Conservation (phyloP, 2,113 vertebrate genomes). For the Aplodontia rufa region DNA sequence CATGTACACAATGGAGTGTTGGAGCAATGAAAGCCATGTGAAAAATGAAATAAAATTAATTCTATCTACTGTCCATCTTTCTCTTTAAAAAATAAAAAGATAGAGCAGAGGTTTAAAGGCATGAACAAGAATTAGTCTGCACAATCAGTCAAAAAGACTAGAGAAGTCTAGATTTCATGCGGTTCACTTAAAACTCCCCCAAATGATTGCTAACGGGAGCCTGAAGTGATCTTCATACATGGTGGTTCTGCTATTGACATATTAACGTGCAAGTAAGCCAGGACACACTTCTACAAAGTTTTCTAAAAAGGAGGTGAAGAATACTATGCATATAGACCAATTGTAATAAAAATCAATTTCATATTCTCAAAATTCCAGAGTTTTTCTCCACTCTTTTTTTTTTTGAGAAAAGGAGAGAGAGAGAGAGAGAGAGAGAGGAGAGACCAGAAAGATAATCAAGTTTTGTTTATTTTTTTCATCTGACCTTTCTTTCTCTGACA, state of each 20-base stretch:
- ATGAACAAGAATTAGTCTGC: not conserved
- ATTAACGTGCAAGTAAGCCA: not conserved
- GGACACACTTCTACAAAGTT: not conserved
- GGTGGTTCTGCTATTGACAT: too few species aligned
- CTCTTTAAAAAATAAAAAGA: too few species aligned
- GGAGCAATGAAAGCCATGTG: too few species aligned
- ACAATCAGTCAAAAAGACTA: not conserved
- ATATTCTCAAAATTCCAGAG: conserved; percentile 18
- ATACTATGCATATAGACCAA: not conserved
- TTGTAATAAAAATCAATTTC: conserved; percentile 1
- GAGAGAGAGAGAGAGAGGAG: too few species aligned
- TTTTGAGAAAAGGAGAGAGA: too few species aligned
- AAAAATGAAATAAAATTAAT: too few species aligned
- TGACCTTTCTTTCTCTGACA: too few species aligned
- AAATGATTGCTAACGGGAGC: not conserved
- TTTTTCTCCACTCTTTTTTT: conserved; percentile 21
- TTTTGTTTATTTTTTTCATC: too few species aligned
- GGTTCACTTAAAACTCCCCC: not conserved
- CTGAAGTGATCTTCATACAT: not conserved
- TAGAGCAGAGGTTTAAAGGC: not conserved
- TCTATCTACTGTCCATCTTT: too few species aligned
- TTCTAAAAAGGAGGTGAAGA: not conserved
- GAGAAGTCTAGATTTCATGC: not conserved
- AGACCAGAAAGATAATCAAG: too few species aligned
- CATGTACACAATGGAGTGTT: too few species aligned